Base-by-base conservation (phyloP, 2,113 vertebrate genomes). In the Carollia perspicillata region DNA sequence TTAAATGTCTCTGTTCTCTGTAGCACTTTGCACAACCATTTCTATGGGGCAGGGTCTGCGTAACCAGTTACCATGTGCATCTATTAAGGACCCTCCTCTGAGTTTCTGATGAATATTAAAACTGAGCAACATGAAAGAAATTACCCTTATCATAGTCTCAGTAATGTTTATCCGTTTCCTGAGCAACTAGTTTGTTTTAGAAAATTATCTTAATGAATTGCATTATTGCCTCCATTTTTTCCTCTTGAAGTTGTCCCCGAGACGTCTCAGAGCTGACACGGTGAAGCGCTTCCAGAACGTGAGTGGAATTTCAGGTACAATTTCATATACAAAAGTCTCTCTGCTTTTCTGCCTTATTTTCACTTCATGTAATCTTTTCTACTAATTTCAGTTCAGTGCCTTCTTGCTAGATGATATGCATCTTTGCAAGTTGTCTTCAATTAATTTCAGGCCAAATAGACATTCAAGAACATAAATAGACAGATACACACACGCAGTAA, bases 361-460 rank as follows among this genome's bases (percentile, higher is more conserved):
- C 30, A 23, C 10, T 90, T 89, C 44, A 65, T 23, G 11, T 78
- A 84, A 16, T 55, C 60, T 95, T 90, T 84, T 2, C 55, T 53
- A 51, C 13, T 93, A 66, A 93, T 94, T 75, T 90, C 10, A 88
- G 66, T 37, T 47, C 53, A 77, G 44, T 58, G 42, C 79, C 44
- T 37, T 37, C 58, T 94, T 88, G 22, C n/a, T 71, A 63, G 13
- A 6, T 53, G 80, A 84, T 49, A 51, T 49, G 2, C n/a, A 55
- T 78, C 17, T n/a, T 80, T 83, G 8, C 75, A 95, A 89, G 3
- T 22, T 87, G 47, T 66, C 5, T 90, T 89, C 83, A 89, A 14
- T 90, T 93, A 95, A 65, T 74, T 94, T 93, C 42, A 79, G 53
- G 33, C 9, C 72, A 91, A 96, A 58, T 1, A 94, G 33, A 16